Evolutionary conservation across 2,113 vertebrate genomes (phyloP), one percentile per base, ranked within the genome.

Genomic region (Mormyrus iriodes): DNA sequence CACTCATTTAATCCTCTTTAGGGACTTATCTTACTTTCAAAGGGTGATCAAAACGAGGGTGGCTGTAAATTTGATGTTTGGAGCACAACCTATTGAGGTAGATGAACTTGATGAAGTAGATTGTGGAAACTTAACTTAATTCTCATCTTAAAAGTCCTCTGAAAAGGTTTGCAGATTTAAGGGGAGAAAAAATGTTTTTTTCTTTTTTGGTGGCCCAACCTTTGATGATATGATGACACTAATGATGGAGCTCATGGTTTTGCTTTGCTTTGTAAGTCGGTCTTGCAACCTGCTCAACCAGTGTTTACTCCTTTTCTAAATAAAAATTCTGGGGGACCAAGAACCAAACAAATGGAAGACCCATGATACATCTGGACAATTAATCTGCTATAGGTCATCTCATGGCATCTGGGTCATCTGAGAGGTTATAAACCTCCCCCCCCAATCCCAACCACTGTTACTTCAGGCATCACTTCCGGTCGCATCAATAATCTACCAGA

Each of bases 1-100:
- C 46, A 24, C 82, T 91, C 88, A 73, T 48, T 84, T 91, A 91
- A 89, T 92, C 88, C 85, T 89, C 86, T 90, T 92, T 91, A 88
- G 86, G 89, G 90, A 88, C 61, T 31, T 42, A 90, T 91, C 88
- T 51, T 91, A 82, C 87, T 89, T 58, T 88, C 55, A 88, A 88
- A 90, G 58, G 24, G 19, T n/a, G 15, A 84, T 42, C 44, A 48
- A n/a, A 5, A 89, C 55, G 51, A 88, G 86, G 89, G 85, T 15
- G 58, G 85, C 4, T 31, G 58, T 4, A 46, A n/a, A 19, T 42
- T 79, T 86, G 7, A 55, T 35, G 51, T 27, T 79, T 17, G 35
- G 35, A 31, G 69, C 69, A 76, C 35, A 17, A 12, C 4, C 69
- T 76, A 76, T 39, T 76, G 27, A 39, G 69, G 73, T 10, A 42